Conservation (phyloP, 2,888 invertebrate species). For the Caenorhabditis parvicauda region DNA sequence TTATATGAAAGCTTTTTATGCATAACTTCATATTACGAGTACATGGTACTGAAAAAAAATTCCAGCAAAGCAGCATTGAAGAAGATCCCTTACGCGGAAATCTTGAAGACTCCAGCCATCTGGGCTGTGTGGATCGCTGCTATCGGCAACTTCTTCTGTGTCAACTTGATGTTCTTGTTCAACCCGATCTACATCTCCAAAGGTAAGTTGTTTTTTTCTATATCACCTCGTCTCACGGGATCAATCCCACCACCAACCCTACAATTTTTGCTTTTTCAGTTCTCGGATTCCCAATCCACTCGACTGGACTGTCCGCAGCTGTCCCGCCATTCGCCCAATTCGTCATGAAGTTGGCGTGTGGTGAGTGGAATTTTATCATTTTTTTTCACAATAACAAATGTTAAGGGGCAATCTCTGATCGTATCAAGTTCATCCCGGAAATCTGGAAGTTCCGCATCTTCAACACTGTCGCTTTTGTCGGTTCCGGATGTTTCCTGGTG, state of each 20-base stretch:
- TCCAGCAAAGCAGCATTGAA: conserved; percentile 50
- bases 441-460: conserved; percentile 58
- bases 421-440: conserved; percentile 52
- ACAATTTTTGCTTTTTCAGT: conserved; percentile 32
- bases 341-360: conserved; percentile 48
- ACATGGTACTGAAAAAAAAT: no score
- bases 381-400: neutral
- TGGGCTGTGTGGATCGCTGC: conserved; percentile 62
- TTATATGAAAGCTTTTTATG: no score
- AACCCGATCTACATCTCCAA: conserved; percentile 50
- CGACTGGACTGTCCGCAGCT: conserved; percentile 57
- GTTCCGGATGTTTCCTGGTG: conserved; percentile 43
- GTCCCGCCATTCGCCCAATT: conserved; percentile 59
- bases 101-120: conserved; percentile 53
- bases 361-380: conserved; percentile 3
- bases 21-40: no score
- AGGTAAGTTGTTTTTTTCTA: neutral
- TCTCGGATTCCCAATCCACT: conserved; percentile 54
- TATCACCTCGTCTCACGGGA: neutral
- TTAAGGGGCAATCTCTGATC: conserved; percentile 37
- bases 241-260: neutral
- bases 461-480: conserved; percentile 58
- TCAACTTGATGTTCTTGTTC: conserved; percentile 61
- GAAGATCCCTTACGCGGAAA: conserved; percentile 50
- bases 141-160: conserved; percentile 58